Evolutionary conservation across 2,888 invertebrate species (phyloP).

Genomic region (Apeira syringaria): DNA sequence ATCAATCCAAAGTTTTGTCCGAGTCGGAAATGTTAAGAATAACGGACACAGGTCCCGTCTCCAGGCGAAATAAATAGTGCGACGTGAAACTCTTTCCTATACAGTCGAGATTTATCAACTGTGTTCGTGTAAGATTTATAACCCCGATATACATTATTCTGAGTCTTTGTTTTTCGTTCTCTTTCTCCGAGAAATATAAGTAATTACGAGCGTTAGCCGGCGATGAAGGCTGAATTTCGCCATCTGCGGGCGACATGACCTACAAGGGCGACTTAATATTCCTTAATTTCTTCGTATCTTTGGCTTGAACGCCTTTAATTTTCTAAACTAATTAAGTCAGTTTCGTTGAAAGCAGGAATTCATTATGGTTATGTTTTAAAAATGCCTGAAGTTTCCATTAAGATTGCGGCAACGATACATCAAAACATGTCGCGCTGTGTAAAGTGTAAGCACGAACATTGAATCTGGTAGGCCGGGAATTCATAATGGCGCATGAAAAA

Average conservation of each 20-base stretch:
- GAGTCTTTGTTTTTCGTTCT: slow-evolving; percentile 44
- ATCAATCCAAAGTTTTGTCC: slow-evolving; percentile 66
- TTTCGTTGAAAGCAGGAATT: slow-evolving; percentile 10
- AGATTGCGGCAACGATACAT: slow-evolving; percentile 30
- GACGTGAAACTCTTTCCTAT: slow-evolving; percentile 52
- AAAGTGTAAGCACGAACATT: slow-evolving; percentile 29
- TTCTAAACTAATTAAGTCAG: slow-evolving; percentile 14
- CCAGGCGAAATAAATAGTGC: slow-evolving; percentile 54
- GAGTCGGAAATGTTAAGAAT: slow-evolving; percentile 55
- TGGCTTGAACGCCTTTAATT: slow-evolving; percentile 2
- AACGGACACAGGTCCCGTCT: slow-evolving; percentile 47
- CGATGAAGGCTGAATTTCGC: slow-evolving; percentile 26
- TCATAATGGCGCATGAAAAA: slow-evolving; percentile 47
- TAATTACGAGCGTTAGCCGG: slow-evolving; percentile 31
- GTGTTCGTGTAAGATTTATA: slow-evolving; percentile 51
- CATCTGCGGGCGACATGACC: slow-evolving; percentile 32
- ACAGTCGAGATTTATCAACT: slow-evolving; percentile 53
- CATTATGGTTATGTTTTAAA: slow-evolving; percentile 20
- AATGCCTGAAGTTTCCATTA: slow-evolving; percentile 28
- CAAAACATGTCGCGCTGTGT: slow-evolving; percentile 26
- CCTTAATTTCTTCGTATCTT: slow-evolving; percentile 8
- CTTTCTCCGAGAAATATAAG: slow-evolving; percentile 30
- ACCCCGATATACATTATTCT: slow-evolving; percentile 49
- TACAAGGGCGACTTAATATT: slow-evolving; percentile 26
- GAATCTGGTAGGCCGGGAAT: slow-evolving; percentile 23